Evolutionary conservation across 2,888 invertebrate species (phyloP).

Genomic region (Arctia plantaginis): DNA sequence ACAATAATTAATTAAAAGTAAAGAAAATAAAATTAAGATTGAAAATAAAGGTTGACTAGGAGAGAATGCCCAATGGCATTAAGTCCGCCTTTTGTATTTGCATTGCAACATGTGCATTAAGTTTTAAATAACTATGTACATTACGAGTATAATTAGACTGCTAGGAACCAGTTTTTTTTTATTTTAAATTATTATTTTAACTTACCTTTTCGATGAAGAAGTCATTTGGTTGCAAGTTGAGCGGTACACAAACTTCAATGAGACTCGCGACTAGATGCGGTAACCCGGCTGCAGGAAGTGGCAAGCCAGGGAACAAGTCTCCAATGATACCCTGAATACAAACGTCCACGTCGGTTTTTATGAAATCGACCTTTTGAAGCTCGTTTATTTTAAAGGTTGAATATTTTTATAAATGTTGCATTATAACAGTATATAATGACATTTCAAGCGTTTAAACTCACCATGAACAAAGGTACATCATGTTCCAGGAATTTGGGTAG

Average conservation of each 20-base stretch:
- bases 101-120: too few species aligned
- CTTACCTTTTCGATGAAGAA: constrained; percentile 93
- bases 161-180: too few species aligned
- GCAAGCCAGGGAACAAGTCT: constrained; percentile 96
- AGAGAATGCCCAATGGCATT: too few species aligned
- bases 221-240: constrained; percentile 93
- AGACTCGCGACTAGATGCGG: constrained; percentile 81
- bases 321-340: constrained; percentile 92
- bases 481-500: constrained; percentile 96
- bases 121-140: too few species aligned
- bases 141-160: too few species aligned
- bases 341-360: background rate
- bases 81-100: too few species aligned
- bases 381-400: too few species aligned
- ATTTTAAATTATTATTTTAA: background rate
- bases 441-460: constrained; percentile 47
- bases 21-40: too few species aligned
- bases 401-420: too few species aligned
- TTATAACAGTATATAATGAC: background rate
- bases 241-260: constrained; percentile 88
- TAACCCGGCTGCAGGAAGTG: constrained; percentile 93
- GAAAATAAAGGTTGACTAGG: too few species aligned
- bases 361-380: background rate
- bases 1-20: too few species aligned
- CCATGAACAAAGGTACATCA: constrained; percentile 95